A percentile compares a stretch with the other conserved stretches of the same genome.
These are phyloP conservation scores for Stegodyphus mimosarum DNA, from an alignment of 1,140 invertebrate genomes.

Conservation along the genomic window DNA sequence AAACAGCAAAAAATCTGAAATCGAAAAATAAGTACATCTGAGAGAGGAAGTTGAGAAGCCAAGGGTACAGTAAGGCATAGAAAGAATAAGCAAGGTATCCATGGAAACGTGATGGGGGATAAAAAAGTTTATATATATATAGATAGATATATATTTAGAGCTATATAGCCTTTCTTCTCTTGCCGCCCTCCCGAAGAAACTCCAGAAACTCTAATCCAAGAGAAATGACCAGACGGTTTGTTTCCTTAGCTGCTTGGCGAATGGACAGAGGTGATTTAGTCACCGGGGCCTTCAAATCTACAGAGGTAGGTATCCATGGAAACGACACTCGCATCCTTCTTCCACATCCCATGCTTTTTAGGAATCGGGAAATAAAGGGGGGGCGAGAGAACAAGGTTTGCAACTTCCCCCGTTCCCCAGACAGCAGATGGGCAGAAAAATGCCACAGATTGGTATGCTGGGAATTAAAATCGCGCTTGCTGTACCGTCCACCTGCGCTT, in stretches of 20 bases:
- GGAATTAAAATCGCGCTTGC: conserved; percentile 47
- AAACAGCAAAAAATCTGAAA: conserved; percentile 57
- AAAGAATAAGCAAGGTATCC: conserved; percentile 49
- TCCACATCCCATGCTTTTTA: conserved; percentile 33
- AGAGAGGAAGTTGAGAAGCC: conserved; percentile 51
- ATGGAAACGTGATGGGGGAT: conserved; percentile 30
- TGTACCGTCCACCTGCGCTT: conserved; percentile 30
- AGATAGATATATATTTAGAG: conserved; percentile 25
- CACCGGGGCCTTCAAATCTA: conserved; percentile 57
- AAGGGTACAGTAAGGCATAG: conserved; percentile 48
- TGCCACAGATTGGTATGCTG: conserved; percentile 44
- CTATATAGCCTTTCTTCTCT: conserved; percentile 29
- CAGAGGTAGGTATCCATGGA: conserved; percentile 55
- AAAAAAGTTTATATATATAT: conserved; percentile 35
- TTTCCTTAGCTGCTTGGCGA: conserved; percentile 58
- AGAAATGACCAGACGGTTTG: conserved; percentile 62
- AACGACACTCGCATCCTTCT: conserved; percentile 55
- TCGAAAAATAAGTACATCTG: conserved; percentile 60
- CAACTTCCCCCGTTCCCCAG: background rate
- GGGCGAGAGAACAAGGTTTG: background rate
- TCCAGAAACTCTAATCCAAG: conserved; percentile 61
- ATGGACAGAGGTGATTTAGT: conserved; percentile 62
- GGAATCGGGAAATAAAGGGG: background rate
- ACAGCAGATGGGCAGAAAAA: conserved; percentile 47
- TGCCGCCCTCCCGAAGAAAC: conserved; percentile 15